These are phyloP conservation scores for Apostichopus leukothele DNA, from an alignment of 53 echinoderm and acorn worm species.

Conservation along the genomic window DNA sequence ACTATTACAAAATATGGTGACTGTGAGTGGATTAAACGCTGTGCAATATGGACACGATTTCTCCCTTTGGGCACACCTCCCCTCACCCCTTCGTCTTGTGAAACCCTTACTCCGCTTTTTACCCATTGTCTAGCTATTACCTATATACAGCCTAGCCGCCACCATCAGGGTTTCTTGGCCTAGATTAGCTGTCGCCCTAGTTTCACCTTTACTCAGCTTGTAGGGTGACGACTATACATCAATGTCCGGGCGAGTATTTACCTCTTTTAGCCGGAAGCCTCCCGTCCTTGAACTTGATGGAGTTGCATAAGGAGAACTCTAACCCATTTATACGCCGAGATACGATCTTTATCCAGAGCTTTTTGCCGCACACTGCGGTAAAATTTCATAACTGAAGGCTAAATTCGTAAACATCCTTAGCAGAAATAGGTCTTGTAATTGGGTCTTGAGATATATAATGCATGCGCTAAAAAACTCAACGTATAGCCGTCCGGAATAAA, in stretches of 20 bases:
- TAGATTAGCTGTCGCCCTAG: conserved; percentile 9
- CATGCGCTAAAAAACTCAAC: too few species aligned
- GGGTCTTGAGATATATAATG: neutral
- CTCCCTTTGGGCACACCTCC: too few species aligned
- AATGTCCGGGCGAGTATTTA: conserved; percentile 44
- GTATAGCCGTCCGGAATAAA: neutral
- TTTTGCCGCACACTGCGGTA: conserved; percentile 3
- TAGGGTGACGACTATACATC: neutral
- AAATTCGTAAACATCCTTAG: too few species aligned
- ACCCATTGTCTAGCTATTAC: too few species aligned
- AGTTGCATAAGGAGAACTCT: neutral
- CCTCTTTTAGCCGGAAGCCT: conserved; percentile 18
- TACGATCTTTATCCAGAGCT: too few species aligned
- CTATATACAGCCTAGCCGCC: too few species aligned
- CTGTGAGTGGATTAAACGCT: too few species aligned
- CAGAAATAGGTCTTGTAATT: conserved; percentile 18
- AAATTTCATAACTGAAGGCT: neutral
- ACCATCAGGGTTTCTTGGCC: neutral
- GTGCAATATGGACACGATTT: too few species aligned
- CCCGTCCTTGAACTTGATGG: conserved; percentile 22
- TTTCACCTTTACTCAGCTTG: neutral
- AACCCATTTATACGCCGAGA: conserved; percentile 18
- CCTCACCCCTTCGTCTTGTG: too few species aligned
- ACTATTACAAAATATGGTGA: too few species aligned
- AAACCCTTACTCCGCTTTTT: too few species aligned